Evolutionary conservation across 2,113 vertebrate genomes (phyloP), one percentile per base, ranked within the genome.

Genomic region (Pithys albifrons): DNA sequence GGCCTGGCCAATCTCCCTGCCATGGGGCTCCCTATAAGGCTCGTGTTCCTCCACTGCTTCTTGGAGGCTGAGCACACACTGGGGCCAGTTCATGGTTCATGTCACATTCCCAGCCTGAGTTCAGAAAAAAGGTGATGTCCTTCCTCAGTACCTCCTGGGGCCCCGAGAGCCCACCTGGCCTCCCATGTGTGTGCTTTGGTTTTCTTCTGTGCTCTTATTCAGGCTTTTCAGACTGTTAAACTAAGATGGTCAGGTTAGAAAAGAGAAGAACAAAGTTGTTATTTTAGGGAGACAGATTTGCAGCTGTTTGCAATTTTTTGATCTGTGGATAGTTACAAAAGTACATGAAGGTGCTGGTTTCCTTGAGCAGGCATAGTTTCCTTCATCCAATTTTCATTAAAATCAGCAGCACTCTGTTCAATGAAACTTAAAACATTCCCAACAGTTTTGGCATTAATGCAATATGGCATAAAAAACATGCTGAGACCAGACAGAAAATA

Each of bases 1-100:
- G 9, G n/a, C 17, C 33, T 12, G 20, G 35, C 19, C 27, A 20
- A 17, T 23, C 45, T 19, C 23, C 0, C 55, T 23, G 57, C 25
- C 7, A 1, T 0, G 4, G 29, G 28, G 20, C 6, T 12, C 16
- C 52, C 54, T 18, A 1, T 19, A 45, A 35, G 1, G 12, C 22
- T 6, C 2, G 1, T 25, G 37, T 20, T 57, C 45, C 67, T 69
- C 10, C 11, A 5, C 16, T 6, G 12, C 13, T n/a, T 37, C 61
- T 2, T 31, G 37, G 31, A 65, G 33, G 69, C 64, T 46, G n/a
- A 24, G 41, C 28, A 15, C 2, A 0, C 22, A 5, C 62, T 6
- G 48, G 29, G 25, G 64, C 49, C 33, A 29, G 22, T 23, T 35
- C 45, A 4, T 8, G 19, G 28, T 65, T 52, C 7, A 33, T 11